Base-by-base conservation (phyloP, 2,888 invertebrate species). In the Sarcophaga variegata region DNA sequence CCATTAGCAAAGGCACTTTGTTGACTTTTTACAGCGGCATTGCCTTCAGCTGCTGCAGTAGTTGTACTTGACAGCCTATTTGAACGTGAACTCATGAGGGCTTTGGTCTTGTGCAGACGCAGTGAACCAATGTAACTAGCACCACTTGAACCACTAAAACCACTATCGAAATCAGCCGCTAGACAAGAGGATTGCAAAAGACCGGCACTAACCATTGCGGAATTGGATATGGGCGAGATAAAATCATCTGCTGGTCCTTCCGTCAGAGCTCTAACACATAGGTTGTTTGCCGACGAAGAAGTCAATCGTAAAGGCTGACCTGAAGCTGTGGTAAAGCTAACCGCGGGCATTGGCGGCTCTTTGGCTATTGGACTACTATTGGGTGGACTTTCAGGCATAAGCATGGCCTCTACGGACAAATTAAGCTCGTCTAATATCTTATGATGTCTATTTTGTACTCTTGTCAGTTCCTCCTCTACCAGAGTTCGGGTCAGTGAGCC, bases 331-430 rank as follows among this genome's bases (percentile, higher is more conserved):
- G 92, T 92, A n/a, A 92, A 92, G 79, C 92, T 90, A 12, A 92
- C 90, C 8, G 90, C 89, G 8, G 92, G 91, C 27, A 80, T 62
- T 45, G 87, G 76, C 25, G 88, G 84, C 63, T 83, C 20, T 85
- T 87, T 45, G 88, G 84, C 25, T 17, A 94, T 94, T 37, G 94
- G 94, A 90, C 94, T 94, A 88, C 92, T 93, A 83, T 92, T 93
- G 88, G 93, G 93, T 87, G 93, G 93, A 89, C 95, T 95, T 91
- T 96, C 95, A 22, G 97, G 97, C 97, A 97, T 98, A 89, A 98
- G 94, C 97, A 98, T 97, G 67, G 97, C 97, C 94, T 98, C 97
- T 67, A 97, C 97, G 90, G 97, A 97, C 86, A 98, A 95, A 94
- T 97, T 97, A 85, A 98, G 94, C 93, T 98, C 97, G 67, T 97